Conservation (phyloP, 2,888 invertebrate genomes). For the Netelia fuscicornis region DNA sequence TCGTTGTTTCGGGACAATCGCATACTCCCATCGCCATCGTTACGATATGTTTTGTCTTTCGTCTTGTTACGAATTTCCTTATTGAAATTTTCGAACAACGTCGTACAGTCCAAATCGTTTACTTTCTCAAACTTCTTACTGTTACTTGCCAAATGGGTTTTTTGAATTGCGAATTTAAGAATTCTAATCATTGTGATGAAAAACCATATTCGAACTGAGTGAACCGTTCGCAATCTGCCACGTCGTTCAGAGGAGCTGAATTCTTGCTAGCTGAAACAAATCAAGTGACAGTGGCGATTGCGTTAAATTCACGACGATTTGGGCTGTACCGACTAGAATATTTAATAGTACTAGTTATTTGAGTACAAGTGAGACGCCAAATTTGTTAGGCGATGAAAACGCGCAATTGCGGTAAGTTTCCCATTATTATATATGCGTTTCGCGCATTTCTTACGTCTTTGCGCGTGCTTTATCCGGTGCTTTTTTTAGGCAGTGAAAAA, state of each 20-base stretch:
- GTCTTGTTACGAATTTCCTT: slow-evolving; percentile 13
- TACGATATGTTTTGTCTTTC: slow-evolving; percentile 32
- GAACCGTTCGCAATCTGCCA: too few relatives aligned
- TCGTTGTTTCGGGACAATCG: slow-evolving; percentile 67
- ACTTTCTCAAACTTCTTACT: background rate
- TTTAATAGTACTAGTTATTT: slow-evolving; percentile 19
- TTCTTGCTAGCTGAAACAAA: too few relatives aligned
- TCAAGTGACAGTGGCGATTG: too few relatives aligned
- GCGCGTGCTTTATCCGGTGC: slow-evolving; percentile 46
- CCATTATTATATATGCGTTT: slow-evolving; percentile 6
- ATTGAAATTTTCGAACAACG: background rate
- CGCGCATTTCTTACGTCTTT: slow-evolving; percentile 16
- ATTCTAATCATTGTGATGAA: background rate
- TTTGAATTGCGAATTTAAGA: background rate
- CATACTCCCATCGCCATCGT: slow-evolving; percentile 44
- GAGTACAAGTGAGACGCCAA: background rate
- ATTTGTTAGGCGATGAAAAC: too few relatives aligned
- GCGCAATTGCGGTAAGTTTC: slow-evolving; percentile 3
- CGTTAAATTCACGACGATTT: slow-evolving; percentile 11
- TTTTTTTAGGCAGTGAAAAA: slow-evolving; percentile 27
- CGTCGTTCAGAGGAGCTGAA: too few relatives aligned
- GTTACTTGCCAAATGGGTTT: background rate
- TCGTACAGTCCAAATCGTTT: slow-evolving; percentile 38
- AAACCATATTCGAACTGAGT: background rate
- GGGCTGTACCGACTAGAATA: slow-evolving; percentile 25